These are phyloP conservation scores for Leptothorax acervorum DNA, from an alignment of 2,888 invertebrate species.

Conservation along the genomic window DNA sequence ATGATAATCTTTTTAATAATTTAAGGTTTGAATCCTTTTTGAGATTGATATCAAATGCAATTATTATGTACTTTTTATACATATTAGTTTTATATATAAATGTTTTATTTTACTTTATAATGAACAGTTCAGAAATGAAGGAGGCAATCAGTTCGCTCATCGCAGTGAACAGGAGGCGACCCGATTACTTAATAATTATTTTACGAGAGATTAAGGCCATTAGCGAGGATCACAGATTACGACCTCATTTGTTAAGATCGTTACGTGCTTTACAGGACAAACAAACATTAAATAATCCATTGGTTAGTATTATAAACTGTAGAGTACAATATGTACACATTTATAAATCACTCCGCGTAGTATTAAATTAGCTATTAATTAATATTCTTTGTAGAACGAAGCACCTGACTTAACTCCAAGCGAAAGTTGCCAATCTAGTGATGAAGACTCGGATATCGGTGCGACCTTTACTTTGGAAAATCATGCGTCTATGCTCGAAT, in stretches of 20 bases:
- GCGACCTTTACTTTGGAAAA: slow-evolving; percentile 72
- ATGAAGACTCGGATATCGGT: slow-evolving; percentile 80
- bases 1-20: slow-evolving; percentile 75
- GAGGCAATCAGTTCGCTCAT: slow-evolving; percentile 77
- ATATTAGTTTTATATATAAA: not conserved
- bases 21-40: slow-evolving; percentile 69
- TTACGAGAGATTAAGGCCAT: slow-evolving; percentile 79
- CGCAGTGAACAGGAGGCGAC: slow-evolving; percentile 75
- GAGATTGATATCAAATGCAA: not conserved
- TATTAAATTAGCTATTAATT: not conserved
- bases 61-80: not conserved
- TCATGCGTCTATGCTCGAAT: slow-evolving; percentile 65
- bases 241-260: slow-evolving; percentile 77
- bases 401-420: slow-evolving; percentile 80
- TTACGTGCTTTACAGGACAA: slow-evolving; percentile 77
- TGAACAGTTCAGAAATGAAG: slow-evolving; percentile 77
- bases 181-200: slow-evolving; percentile 79
- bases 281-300: slow-evolving; percentile 75
- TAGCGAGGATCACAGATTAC: slow-evolving; percentile 79
- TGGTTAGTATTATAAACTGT: slow-evolving; percentile 70
- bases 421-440: slow-evolving; percentile 81
- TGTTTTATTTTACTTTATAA: not conserved
- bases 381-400: slow-evolving; percentile 75
- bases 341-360: not conserved
- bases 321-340: not conserved